Base-by-base conservation (phyloP, 2,888 invertebrate species). In the Cepaea hortensis region DNA sequence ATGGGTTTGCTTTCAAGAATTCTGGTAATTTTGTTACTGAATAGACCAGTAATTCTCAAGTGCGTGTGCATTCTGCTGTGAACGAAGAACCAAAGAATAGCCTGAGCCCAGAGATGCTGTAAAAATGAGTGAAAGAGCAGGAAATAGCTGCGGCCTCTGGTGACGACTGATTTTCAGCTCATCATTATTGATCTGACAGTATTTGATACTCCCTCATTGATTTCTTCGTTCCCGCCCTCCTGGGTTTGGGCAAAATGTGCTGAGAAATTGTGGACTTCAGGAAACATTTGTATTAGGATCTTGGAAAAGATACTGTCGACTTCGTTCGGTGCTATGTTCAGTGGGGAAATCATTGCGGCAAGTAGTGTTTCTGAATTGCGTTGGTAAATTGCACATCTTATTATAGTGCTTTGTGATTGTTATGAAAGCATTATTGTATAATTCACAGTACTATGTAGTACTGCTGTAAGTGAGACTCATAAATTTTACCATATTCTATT, bases 141-240 rank as follows among this genome's bases (percentile, higher is more conserved):
- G 18, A 35, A 70, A 72, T 73, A 15, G 61, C 61, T 48, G 7
- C 23, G 18, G 20, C 46, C 83, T 70, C 72, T 83, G 23, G 61
- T 18, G 83, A 83, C 72, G 18, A 73, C 55, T 73, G 83, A 83
- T 83, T 83, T 55, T 73, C 73, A 61, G 73, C 50, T 83, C 83
- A 83, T 83, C 83, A 73, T 23, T 83, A 83, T 83, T 61, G 83
- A 83, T 83, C 83, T 61, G 55, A 50, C 83, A 61, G 55, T 35
- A 83, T 83, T 83, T 73, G 83, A 83, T 73, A 55, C 73, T 83
- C 55, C 72, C 72, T 5, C 61, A 61, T 61, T 73, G 73, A 61
- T 61, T 68, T 18, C 83, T 11, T 18, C 73, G 55, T n/a, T 35
- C 50, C 73, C 35, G 20, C 83, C 61, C 65, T 35, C 73, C 18